Percentiles rank a stretch among this genome's conserved stretches.
These are phyloP conservation scores for Myanophis thanlyinensis DNA, from an alignment of 2,113 vertebrate species.

Conservation along the genomic window DNA sequence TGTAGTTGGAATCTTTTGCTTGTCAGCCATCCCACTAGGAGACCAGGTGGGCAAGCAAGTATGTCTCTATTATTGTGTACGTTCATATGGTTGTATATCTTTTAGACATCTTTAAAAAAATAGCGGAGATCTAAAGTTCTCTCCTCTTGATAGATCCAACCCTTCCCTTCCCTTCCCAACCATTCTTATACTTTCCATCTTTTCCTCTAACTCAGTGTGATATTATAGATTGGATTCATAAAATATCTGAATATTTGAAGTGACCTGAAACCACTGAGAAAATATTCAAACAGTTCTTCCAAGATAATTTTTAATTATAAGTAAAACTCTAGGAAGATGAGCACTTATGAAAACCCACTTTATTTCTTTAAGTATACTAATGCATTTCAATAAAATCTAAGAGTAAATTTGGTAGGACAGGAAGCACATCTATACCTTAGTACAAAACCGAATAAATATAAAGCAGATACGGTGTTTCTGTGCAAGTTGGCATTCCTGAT, in stretches of 20 bases:
- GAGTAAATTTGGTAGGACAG: neutral
- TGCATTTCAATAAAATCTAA: neutral
- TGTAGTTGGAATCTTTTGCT: neutral
- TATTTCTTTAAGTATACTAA: neutral
- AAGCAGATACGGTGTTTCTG: neutral
- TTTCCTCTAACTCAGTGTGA: neutral
- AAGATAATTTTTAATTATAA: neutral
- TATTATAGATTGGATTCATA: neutral
- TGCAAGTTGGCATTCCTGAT: too few species aligned
- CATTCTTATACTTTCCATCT: neutral
- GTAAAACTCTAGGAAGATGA: conserved; percentile 8
- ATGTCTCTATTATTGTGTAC: neutral
- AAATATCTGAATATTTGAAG: neutral
- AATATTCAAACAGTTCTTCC: neutral
- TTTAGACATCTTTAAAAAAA: neutral
- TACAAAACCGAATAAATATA: neutral
- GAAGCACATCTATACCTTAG: neutral
- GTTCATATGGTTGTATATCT: neutral
- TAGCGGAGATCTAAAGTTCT: neutral
- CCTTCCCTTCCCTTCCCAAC: neutral
- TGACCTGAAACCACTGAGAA: neutral
- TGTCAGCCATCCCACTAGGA: neutral
- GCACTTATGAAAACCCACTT: conserved; percentile 21
- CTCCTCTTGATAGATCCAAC: neutral
- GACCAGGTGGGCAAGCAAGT: neutral